phyloP scores from a whole-genome alignment of 2,888 invertebrate species.

The Apotomis capreana region DNA sequence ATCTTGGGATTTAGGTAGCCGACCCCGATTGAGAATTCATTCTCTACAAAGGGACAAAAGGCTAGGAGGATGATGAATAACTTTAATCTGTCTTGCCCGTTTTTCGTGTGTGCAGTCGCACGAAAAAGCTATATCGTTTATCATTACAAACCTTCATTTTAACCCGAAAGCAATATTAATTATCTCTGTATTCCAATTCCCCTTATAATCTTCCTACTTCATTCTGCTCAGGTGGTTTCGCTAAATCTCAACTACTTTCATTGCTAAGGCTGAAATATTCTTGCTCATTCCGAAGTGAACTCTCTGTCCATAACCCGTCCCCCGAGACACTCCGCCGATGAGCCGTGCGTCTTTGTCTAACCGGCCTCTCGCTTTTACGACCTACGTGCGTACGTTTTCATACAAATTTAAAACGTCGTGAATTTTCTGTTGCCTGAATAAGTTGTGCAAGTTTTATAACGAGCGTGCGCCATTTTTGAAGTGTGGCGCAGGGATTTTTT shows the following conservation, averaged over 20 bases:
- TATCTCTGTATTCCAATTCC: too few relatives aligned
- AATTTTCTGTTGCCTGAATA: constrained; percentile 11
- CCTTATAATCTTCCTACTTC: too few relatives aligned
- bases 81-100: too few relatives aligned
- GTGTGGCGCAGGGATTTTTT: too few relatives aligned
- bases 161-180: too few relatives aligned
- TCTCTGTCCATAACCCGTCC: not conserved
- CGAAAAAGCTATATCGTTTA: too few relatives aligned
- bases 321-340: constrained; percentile 15
- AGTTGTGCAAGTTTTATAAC: constrained; percentile 20
- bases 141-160: too few relatives aligned
- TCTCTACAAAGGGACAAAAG: too few relatives aligned
- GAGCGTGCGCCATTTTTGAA: not conserved
- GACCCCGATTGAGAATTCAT: too few relatives aligned
- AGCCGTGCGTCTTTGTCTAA: constrained; percentile 9
- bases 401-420: constrained; percentile 13
- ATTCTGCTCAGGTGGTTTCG: not conserved
- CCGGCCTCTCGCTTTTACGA: not conserved
- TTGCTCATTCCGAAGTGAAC: not conserved
- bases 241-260: constrained; percentile 1
- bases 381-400: constrained; percentile 5
- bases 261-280: not conserved
- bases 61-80: too few relatives aligned
- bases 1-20: too few relatives aligned
- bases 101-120: too few relatives aligned